Evolutionary conservation across 2,113 vertebrate genomes (phyloP).

Genomic region (Puntigrus tetrazona): DNA sequence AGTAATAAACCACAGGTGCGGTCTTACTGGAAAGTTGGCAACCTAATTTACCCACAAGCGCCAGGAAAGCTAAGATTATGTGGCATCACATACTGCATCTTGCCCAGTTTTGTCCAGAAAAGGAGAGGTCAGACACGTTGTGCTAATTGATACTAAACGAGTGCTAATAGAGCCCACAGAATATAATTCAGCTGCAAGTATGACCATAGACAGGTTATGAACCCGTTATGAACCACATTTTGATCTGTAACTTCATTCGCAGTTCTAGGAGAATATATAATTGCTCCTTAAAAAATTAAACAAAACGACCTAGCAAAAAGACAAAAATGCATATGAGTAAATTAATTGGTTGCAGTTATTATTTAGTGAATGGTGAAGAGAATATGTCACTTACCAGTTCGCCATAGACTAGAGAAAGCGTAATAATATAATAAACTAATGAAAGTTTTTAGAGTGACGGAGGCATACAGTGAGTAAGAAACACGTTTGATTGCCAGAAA

Average conservation of each 20-base stretch:
- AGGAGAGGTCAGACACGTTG: constrained; percentile 9
- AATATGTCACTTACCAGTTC: not conserved
- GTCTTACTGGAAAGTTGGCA: not conserved
- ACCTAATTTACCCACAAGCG: not conserved
- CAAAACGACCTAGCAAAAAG: not conserved
- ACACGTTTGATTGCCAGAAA: not conserved
- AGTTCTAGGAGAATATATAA: not conserved
- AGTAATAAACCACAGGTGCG: not conserved
- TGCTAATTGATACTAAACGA: constrained; percentile 14
- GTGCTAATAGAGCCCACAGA: constrained; percentile 16
- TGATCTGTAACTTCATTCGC: not conserved
- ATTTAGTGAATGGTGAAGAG: not conserved
- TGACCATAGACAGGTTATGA: not conserved
- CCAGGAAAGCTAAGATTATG: constrained; percentile 19
- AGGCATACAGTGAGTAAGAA: not conserved
- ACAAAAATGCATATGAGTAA: not conserved
- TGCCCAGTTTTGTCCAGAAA: constrained; percentile 18
- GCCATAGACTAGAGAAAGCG: not conserved
- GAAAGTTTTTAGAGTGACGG: not conserved
- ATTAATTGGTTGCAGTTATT: too few relatives aligned
- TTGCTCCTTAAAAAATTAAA: not conserved
- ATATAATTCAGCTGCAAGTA: not conserved
- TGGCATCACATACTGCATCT: constrained; percentile 6
- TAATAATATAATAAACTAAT: not conserved
- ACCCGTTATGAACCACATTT: not conserved